A percentile compares a stretch with the other conserved stretches of the same genome.
Evolutionary conservation across 2,113 vertebrate genomes (phyloP).

Genomic region (Crocuta crocuta): DNA sequence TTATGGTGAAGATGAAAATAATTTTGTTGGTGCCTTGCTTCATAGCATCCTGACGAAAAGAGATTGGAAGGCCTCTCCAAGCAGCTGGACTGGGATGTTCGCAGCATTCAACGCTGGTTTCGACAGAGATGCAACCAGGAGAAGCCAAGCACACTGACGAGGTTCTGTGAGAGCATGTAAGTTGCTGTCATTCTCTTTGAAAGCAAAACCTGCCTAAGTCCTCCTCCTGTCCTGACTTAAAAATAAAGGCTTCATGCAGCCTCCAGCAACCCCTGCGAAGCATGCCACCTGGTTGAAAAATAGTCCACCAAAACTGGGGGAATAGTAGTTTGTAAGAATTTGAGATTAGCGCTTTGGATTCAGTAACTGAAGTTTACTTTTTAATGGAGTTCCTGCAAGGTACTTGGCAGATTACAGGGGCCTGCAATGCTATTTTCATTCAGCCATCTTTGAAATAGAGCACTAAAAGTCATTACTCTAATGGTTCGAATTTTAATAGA

Average conservation of each 20-base stretch:
- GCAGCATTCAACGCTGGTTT: conserved; percentile 98
- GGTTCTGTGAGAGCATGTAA: conserved; percentile 99
- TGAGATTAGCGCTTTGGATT: neutral
- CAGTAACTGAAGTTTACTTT: neutral
- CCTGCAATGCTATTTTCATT: neutral
- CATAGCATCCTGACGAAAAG: conserved; percentile 97
- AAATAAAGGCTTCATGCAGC: neutral
- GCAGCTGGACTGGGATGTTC: conserved; percentile 98
- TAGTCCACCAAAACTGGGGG: neutral
- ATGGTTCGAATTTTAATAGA: conserved; percentile 40
- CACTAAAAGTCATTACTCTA: neutral
- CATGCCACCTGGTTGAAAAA: neutral
- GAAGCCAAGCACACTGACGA: conserved; percentile 96
- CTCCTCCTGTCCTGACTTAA: neutral
- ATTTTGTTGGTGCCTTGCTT: conserved; percentile 64
- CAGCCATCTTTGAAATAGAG: neutral
- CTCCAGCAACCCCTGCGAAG: neutral
- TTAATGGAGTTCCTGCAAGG: neutral
- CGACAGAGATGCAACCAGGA: conserved; percentile 98
- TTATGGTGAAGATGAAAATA: neutral
- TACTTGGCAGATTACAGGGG: neutral
- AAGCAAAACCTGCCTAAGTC: neutral
- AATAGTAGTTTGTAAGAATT: neutral
- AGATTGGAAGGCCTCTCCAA: conserved; percentile 98
- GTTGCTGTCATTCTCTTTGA: conserved; percentile 72